Evolutionary conservation across 2,113 vertebrate genomes (phyloP), one percentile per base, ranked within the genome.

Genomic region (Axis porcinus): DNA sequence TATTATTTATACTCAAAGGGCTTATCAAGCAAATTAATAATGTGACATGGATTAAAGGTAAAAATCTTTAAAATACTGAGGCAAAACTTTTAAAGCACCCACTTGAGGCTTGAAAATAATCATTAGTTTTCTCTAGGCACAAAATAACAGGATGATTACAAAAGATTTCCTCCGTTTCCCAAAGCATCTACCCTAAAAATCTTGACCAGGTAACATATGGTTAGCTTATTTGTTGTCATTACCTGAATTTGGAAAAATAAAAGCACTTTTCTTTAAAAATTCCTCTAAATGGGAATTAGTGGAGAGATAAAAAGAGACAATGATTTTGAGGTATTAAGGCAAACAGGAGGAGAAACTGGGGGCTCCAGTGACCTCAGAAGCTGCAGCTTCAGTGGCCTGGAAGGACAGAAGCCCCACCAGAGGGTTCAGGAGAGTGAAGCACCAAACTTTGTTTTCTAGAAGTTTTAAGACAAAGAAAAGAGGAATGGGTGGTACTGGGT

Each of bases 1-100:
- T 50, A 74, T 74, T 86, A 27, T 81, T 70, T 94, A 83, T 30
- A 50, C 62, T 64, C 84, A 45, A 57, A 91, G 28, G 92, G 74
- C 43, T 96, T 58, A 40, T 11, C 84, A 88, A 36, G 33, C 52
- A 93, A 94, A 97, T 96, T 90, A 95, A 95, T 81, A 88, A 91
- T 43, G 14, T 43, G 16, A 78, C 89, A 86, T 82, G 25, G 19
- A 93, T 89, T 43, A 70, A 79, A 92, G 33, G 43, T 15, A 74
- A 78, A 64, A 85, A 45, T 92, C 43, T 94, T 91, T 81, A 78
- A 93, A 70, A 45, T 50, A 97, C 4, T 2, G 27, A 94, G 23
- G 67, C 23, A 43, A 70, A 91, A 74, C 11, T 55, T 78, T 79
- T 67, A 84, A 87, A 86, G 70, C 43, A 62, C 13, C n/a, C 40